Evolutionary conservation across 2,797 vertebrate genomes (phyloP).

Genomic region (Euphonia xanthogaster): DNA sequence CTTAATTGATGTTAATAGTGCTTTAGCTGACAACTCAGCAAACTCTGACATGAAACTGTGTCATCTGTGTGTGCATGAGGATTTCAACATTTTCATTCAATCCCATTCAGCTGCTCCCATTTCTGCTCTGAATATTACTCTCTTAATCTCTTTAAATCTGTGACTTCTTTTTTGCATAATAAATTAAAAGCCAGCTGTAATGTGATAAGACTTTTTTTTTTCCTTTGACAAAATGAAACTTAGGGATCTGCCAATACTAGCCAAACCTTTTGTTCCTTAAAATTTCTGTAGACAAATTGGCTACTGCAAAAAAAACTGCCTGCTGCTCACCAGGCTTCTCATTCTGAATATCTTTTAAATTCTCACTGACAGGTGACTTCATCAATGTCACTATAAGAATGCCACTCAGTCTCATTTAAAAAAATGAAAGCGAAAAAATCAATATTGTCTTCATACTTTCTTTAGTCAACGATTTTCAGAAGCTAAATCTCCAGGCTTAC

Average conservation of each 20-base stretch:
- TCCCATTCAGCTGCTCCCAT: background rate
- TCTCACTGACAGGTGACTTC: background rate
- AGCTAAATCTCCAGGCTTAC: background rate
- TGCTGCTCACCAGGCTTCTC: background rate
- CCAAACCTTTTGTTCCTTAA: background rate
- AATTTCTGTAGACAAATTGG: background rate
- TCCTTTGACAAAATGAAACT: background rate
- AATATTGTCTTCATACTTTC: background rate
- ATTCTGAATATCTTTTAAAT: background rate
- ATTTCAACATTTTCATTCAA: background rate
- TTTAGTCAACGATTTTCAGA: background rate
- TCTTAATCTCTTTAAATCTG: background rate
- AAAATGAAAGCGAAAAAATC: background rate
- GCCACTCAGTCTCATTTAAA: background rate
- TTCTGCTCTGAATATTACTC: background rate
- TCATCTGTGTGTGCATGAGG: background rate
- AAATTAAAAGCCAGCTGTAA: background rate
- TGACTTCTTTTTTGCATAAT: background rate
- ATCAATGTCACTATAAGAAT: background rate
- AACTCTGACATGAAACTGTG: background rate
- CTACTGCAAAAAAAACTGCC: background rate
- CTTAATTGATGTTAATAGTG: background rate
- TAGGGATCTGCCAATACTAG: background rate
- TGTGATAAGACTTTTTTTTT: background rate
- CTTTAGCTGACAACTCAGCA: background rate